A percentile compares a stretch with the other conserved stretches of the same genome.
phyloP scores from a whole-genome alignment of 2,888 invertebrate species.

The Drosophila quinaria region DNA sequence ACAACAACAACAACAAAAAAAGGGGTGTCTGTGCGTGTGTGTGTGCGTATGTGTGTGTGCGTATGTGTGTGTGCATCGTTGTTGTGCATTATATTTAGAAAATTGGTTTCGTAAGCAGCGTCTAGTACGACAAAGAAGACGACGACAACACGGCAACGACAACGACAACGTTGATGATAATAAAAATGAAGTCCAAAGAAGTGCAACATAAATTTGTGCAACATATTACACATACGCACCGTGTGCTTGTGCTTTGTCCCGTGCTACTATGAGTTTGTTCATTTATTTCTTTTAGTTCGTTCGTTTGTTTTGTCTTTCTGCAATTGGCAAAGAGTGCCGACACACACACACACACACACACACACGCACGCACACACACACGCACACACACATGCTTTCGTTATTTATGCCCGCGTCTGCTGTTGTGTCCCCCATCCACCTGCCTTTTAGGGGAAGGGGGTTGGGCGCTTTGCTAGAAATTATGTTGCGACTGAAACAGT shows the following conservation, averaged over 20 bases:
- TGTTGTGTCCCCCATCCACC: conserved; percentile 15
- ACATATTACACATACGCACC: conserved; percentile 77
- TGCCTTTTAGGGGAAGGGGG: conserved; percentile 17
- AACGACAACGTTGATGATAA: conserved; percentile 64
- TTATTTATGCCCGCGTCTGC: conserved; percentile 76
- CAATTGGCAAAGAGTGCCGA: conserved; percentile 61
- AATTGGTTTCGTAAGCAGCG: conserved; percentile 57
- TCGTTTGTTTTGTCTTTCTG: conserved; percentile 48
- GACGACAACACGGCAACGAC: conserved; percentile 20
- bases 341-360: conserved; percentile 33
- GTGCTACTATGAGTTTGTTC: neutral
- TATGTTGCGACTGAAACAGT: conserved; percentile 69
- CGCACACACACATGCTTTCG: conserved; percentile 41
- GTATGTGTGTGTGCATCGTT: conserved; percentile 20
- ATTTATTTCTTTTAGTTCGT: conserved; percentile 10
- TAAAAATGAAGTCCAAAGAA: conserved; percentile 77
- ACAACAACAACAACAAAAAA: conserved; percentile 36
- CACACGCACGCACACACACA: conserved; percentile 30
- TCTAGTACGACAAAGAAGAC: conserved; percentile 33
- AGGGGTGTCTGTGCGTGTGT: conserved; percentile 4
- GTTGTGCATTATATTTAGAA: conserved; percentile 57
- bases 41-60: neutral
- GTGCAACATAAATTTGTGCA: conserved; percentile 80
- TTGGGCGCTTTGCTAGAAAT: conserved; percentile 32
- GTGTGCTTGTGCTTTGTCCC: conserved; percentile 43